Percentiles rank a stretch among this genome's conserved stretches.
Evolutionary conservation across 2,113 vertebrate species (phyloP).

Genomic region (Prochilodus magdalenae): DNA sequence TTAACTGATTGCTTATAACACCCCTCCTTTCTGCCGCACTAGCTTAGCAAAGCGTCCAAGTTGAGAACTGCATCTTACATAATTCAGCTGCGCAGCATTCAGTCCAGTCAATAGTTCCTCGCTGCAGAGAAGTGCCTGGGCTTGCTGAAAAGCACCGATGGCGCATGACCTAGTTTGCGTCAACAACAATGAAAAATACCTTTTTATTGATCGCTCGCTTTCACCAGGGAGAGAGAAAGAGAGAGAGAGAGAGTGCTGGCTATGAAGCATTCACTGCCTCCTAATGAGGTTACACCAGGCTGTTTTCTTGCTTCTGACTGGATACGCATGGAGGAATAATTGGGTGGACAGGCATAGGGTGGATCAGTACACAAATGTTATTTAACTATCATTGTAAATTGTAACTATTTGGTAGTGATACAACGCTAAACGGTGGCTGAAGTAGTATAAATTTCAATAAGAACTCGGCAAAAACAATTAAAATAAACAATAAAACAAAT

Average conservation of each 20-base stretch:
- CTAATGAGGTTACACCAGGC: constrained; percentile 5
- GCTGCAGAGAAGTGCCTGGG: constrained; percentile 44
- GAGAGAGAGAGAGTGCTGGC: background rate
- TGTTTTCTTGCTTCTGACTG: constrained; percentile 15
- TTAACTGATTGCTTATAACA: constrained; percentile 2
- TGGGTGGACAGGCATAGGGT: background rate
- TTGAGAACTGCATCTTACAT: constrained; percentile 61
- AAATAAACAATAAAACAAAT: too few relatives aligned
- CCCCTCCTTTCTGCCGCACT: constrained; percentile 48
- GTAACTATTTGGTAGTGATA: background rate
- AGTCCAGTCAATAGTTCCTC: constrained; percentile 58
- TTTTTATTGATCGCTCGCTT: constrained; percentile 41
- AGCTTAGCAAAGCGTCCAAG: constrained; percentile 46
- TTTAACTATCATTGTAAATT: background rate
- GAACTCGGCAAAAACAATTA: too few relatives aligned
- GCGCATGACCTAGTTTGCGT: constrained; percentile 34
- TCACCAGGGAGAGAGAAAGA: background rate
- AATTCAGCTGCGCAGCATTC: constrained; percentile 65
- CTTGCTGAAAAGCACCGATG: constrained; percentile 46
- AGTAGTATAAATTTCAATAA: background rate
- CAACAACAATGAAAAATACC: constrained; percentile 36
- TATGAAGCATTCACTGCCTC: background rate
- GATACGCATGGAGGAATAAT: background rate
- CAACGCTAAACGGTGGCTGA: background rate
- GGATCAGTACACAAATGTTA: background rate